Evolutionary conservation across 1,140 invertebrate species (phyloP), one percentile per base, ranked within the genome.

Genomic region (Cydia strobilella): DNA sequence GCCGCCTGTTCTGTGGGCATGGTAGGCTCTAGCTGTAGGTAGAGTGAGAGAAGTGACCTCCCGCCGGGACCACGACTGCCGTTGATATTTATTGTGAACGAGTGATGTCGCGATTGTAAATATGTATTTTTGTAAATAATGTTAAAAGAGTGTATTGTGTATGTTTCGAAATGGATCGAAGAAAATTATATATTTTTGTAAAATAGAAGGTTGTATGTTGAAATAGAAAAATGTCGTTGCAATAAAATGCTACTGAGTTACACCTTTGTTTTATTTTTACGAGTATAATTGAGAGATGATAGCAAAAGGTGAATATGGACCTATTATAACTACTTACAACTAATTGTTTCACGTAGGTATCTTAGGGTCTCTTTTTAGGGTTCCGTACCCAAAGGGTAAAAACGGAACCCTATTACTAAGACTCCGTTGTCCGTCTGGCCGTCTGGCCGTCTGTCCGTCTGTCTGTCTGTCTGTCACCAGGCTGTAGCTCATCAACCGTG

Each of bases 71-170:
- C 54, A 10, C 54, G 54, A 20, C 54, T 23, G 54, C 54, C 54
- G 54, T 59, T 35, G 63, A 65, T 69, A 69, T 69, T 69, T 69
- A 69, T 69, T 69, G 48, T 73, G 72, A 25, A 73, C 72, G 72
- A 73, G 72, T 73, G 72, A 20, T 31, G 72, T 54, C 39, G 48
- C 72, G 72, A 73, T 73, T 73, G 42, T 54, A 73, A 69, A 69
- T 69, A 69, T 69, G 65, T 69, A 69, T 35, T 69, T 69, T 69
- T 69, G 65, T 69, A 69, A 69, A 69, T 69, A 69, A 69, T 69
- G 65, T 69, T 69, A 69, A 66, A 69, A 69, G 65, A 69, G 65
- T 69, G 65, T 69, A 69, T 69, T 69, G 27, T 69, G 65, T 69
- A 69, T 69, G 65, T 42, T 69, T 69, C 18, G 7, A 35, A 42